Base-by-base conservation (phyloP, 2,888 invertebrate species). In the Scrobipalpa costella region DNA sequence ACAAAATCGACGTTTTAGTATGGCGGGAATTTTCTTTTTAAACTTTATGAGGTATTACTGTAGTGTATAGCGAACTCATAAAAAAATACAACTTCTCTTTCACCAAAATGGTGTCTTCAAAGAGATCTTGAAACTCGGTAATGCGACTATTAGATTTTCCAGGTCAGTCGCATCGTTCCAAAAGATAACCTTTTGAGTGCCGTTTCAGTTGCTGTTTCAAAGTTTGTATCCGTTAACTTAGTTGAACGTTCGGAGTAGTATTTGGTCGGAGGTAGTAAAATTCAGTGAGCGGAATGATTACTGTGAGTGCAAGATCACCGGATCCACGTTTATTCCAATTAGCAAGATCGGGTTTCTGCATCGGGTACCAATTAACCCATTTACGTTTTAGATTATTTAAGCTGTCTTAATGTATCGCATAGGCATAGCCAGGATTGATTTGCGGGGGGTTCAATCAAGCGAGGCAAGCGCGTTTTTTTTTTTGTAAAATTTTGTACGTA, bases 241-340 rank as follows among this genome's bases (percentile, higher is more conserved):
- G 57, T 57, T 8, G 38, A 38, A 57, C 36, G 57, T 38, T 38
- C 57, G 19, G 15, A 38, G 1, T 17, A 57, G 57, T 57, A 38
- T 38, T 55, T 21, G 50, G 50, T 34, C 36, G 57, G 38, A 17
- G 8, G 36, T 36, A 38, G 38, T 38, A 57, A 57, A 57, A 57
- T 38, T 38, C 57, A 57, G 57, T 57, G 57, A 57, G 57, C 57
- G 38, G 57, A 38, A 57, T 57, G 13, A 57, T 57, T 36, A 57
- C 38, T 19, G 17, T 19, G 57, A 57, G 57, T 38, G 57, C 57
- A 57, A 38, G 55, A 55, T 55, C 9, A 19, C 38, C 15, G 38
- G 21, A 19, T 57, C 19, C 6, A 19, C 57, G 57, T 9, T 57
- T 36, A 15, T 38, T 57, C 57, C 57, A 57, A 57, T 57, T 57